Base-by-base conservation (phyloP, 2,113 vertebrate species). In the Peucedramus taeniatus region DNA sequence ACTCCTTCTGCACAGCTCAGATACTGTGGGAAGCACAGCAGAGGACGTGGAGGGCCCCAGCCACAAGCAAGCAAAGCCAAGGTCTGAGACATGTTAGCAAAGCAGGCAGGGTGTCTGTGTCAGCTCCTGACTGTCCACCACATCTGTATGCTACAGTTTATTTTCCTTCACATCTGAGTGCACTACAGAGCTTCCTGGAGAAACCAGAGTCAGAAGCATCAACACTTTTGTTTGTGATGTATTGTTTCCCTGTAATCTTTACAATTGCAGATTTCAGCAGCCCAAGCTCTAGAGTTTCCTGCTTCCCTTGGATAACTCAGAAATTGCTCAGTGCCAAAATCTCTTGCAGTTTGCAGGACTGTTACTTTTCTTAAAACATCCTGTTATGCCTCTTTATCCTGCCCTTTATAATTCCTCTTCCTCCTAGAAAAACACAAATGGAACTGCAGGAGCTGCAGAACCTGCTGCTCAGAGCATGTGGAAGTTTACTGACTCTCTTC, bases 11-110 rank as follows among this genome's bases (percentile, higher is more conserved):
- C 15, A 60, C 1, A 1, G 15, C 30, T 31, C 1, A 1, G 76
- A 33, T 8, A 28, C 60, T 56, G 60, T 49, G 44, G 51, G 89
- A 83, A 90, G 92, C 83, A 86, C 50, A 93, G 74, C 2, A 1
- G 56, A 83, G 81, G 35, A 81, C 47, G 44, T 7, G 60, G 65
- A 78, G 56, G 44, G 70, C 49, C 69, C 69, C 77, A 96, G 93
- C 83, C 90, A 65, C 0, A 93, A 97, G 96, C 94, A 92, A 96
- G 94, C 94, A 82, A 89, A 95, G 96, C 90, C 92, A 84, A 53
- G 56, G 40, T 57, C 60, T 69, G 68, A 84, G 69, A 13, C 13
- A 7, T 33, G 76, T 96, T 96, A 97, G 94, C 53, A 96, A 96
- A 96, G 94, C 93, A 94, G 88, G 88, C 83, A 65, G 26, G 3